Conservation (phyloP, 2,888 invertebrate species). For the Drosophila melanosoma region DNA sequence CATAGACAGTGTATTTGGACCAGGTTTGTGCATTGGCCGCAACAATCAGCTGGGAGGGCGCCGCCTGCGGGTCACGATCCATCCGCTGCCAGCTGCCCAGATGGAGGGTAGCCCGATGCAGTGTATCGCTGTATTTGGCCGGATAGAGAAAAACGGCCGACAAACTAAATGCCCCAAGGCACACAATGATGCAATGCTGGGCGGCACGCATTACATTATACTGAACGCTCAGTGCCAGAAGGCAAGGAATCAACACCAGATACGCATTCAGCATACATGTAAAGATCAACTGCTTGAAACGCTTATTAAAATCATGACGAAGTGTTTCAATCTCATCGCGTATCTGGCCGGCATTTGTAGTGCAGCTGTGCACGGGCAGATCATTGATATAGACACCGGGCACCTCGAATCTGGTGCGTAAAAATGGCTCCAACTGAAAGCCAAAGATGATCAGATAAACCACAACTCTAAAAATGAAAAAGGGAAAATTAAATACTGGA, state of each 20-base stretch:
- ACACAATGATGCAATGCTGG: constrained; percentile 93
- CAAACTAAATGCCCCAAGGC: constrained; percentile 93
- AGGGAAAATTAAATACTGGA: neutral
- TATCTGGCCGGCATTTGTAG: constrained; percentile 89
- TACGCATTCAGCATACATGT: constrained; percentile 93
- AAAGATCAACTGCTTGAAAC: constrained; percentile 95
- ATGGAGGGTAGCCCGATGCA: constrained; percentile 96
- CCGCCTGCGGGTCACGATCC: constrained; percentile 66
- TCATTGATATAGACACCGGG: constrained; percentile 85
- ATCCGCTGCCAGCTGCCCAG: constrained; percentile 87
- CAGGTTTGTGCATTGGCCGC: constrained; percentile 84
- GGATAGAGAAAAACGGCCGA: constrained; percentile 89
- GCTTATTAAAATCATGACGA: constrained; percentile 93
- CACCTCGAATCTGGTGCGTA: constrained; percentile 87
- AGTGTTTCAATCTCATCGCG: constrained; percentile 94
- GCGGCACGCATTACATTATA: constrained; percentile 94
- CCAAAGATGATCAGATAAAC: constrained; percentile 94
- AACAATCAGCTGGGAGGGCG: constrained; percentile 58
- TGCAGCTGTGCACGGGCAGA: constrained; percentile 91
- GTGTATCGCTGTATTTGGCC: constrained; percentile 92
- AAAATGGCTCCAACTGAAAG: constrained; percentile 90
- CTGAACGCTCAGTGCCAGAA: constrained; percentile 92
- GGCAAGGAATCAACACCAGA: constrained; percentile 94
- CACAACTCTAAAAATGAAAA: constrained; percentile 86
- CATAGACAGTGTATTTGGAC: constrained; percentile 89